phyloP scores from a whole-genome alignment of 2,113 vertebrate species.

The Anolis sagrei region DNA sequence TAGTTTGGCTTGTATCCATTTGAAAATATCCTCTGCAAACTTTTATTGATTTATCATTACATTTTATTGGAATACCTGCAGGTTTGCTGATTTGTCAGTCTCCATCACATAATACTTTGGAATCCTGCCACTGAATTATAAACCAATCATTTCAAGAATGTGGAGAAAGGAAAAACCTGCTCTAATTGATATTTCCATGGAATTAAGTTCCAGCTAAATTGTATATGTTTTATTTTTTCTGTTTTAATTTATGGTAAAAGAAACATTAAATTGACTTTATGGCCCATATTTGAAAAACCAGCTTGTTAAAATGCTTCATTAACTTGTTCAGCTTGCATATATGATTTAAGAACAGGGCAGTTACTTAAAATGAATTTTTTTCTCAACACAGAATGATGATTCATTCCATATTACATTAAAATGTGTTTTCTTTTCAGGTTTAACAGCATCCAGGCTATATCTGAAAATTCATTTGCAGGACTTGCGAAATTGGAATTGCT shows the following conservation, averaged over 20 bases:
- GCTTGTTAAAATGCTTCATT: constrained; percentile 31
- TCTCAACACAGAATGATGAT: background rate
- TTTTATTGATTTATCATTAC: constrained; percentile 46
- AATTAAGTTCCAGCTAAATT: constrained; percentile 6
- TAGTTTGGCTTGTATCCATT: constrained; percentile 39
- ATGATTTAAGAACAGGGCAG: background rate
- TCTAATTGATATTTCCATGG: constrained; percentile 34
- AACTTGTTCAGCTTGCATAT: constrained; percentile 29
- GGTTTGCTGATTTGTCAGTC: constrained; percentile 37
- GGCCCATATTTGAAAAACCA: constrained; percentile 39
- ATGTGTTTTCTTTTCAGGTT: constrained; percentile 76
- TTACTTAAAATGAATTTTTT: constrained; percentile 28
- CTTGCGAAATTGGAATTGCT: constrained; percentile 87
- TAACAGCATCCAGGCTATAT: constrained; percentile 86
- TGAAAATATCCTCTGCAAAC: constrained; percentile 40
- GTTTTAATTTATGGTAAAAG: constrained; percentile 38
- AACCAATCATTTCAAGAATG: constrained; percentile 32
- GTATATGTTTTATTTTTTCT: background rate
- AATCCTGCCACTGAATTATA: constrained; percentile 34
- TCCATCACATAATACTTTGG: constrained; percentile 55
- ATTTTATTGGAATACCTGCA: constrained; percentile 51
- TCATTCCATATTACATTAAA: constrained; percentile 20
- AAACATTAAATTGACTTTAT: constrained; percentile 45
- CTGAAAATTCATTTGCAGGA: constrained; percentile 80
- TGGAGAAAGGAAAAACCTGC: constrained; percentile 34